A percentile compares a stretch with the other conserved stretches of the same genome.
These are phyloP conservation scores for Hoplostethus mediterraneus DNA, from an alignment of 2,797 vertebrate genomes.

Conservation along the genomic window DNA sequence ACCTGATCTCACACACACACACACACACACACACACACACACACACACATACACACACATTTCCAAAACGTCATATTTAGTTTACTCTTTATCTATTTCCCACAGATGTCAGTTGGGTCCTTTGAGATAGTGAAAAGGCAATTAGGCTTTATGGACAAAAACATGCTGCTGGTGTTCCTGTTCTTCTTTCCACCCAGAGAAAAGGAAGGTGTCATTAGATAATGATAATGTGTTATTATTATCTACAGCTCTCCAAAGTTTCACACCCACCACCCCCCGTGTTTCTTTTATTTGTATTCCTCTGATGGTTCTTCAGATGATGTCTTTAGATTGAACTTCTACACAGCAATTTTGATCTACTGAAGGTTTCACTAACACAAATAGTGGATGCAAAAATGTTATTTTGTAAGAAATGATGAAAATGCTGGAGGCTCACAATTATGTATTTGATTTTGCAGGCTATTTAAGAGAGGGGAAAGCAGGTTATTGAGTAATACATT, in stretches of 20 bases:
- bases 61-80: background rate
- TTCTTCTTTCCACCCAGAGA: slow-evolving; percentile 11
- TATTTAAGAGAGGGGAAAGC: too few species aligned
- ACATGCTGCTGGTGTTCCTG: background rate
- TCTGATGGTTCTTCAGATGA: too few species aligned
- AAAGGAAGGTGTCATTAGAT: slow-evolving; percentile 6
- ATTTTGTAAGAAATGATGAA: too few species aligned
- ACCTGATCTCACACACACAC: background rate
- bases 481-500: too few species aligned
- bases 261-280: background rate
- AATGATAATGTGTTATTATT: slow-evolving; percentile 50
- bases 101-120: slow-evolving; percentile 2
- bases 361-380: too few species aligned
- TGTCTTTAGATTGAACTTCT: too few species aligned
- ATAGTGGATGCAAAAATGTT: too few species aligned
- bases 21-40: background rate
- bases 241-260: slow-evolving; percentile 1
- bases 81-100: background rate
- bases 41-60: background rate
- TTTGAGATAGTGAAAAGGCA: slow-evolving; percentile 13
- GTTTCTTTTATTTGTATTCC: too few species aligned
- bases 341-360: too few species aligned
- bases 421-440: too few species aligned
- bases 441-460: too few species aligned
- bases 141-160: slow-evolving; percentile 21